A percentile compares a stretch with the other conserved stretches of the same genome.
Evolutionary conservation across 64 coral and sea anemone species (phyloP).

Genomic region (Anthopleura sola): DNA sequence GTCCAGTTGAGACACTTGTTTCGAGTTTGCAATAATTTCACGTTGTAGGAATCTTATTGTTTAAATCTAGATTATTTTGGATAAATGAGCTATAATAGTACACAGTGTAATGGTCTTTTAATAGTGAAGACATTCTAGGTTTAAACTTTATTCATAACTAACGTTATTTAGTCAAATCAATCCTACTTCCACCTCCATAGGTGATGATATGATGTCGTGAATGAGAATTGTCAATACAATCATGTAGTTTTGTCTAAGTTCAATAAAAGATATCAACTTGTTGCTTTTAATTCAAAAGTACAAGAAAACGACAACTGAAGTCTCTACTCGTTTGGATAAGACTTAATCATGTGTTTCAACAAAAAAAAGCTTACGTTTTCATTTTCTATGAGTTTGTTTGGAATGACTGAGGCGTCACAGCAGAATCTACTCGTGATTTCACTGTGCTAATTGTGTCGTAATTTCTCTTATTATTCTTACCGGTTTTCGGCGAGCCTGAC

Average conservation of each 20-base stretch:
- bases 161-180: not conserved
- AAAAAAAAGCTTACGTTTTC: conserved; percentile 11
- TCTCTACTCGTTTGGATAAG: not conserved
- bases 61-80: not conserved
- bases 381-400: not conserved
- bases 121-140: not conserved
- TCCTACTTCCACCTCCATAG: not conserved
- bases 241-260: not conserved
- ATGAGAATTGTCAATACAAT: not conserved
- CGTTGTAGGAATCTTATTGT: not conserved
- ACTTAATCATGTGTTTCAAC: not conserved
- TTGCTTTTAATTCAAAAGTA: not conserved
- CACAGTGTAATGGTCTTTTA: no score
- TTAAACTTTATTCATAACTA: not conserved
- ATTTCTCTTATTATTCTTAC: not conserved
- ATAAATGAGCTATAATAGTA: not conserved
- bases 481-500: not conserved
- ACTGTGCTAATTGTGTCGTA: not conserved
- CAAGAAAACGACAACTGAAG: not conserved
- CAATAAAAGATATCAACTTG: not conserved
- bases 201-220: not conserved
- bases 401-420: not conserved
- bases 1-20: conserved; percentile 5
- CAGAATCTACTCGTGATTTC: not conserved
- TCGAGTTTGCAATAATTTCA: not conserved